Conservation (phyloP, 2,797 vertebrate species). For the Falco concolor region DNA sequence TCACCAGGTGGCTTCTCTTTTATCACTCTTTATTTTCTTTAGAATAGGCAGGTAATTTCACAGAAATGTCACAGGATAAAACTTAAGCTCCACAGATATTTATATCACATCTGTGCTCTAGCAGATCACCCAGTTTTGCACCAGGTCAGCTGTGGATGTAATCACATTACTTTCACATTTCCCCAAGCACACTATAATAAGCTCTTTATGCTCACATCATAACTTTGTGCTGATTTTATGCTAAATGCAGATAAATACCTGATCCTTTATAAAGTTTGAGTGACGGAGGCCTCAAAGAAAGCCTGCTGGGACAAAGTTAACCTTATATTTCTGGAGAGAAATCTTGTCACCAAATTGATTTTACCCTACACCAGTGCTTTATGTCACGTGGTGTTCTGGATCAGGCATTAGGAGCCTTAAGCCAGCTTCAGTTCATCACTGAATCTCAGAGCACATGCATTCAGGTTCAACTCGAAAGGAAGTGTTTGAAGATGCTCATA, state of each 20-base stretch:
- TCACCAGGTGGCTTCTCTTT: background rate
- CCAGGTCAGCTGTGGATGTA: background rate
- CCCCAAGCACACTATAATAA: background rate
- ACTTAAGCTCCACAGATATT: background rate
- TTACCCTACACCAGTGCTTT: background rate
- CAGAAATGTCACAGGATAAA: background rate
- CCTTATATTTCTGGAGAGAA: background rate
- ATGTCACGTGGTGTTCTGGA: background rate
- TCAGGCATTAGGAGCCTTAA: background rate
- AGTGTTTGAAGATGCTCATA: background rate
- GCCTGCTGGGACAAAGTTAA: background rate
- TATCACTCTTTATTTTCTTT: background rate
- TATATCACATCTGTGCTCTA: background rate
- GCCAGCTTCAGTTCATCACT: background rate
- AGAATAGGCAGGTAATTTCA: background rate
- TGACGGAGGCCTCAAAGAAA: background rate
- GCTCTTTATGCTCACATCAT: background rate
- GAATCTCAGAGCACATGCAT: rapidly evolving
- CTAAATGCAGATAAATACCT: background rate
- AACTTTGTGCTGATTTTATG: background rate
- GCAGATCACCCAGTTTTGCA: background rate
- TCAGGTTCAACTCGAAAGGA: background rate
- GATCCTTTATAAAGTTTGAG: background rate
- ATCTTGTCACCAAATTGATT: background rate
- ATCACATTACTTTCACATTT: background rate